Percentiles rank a stretch among this genome's conserved stretches.
phyloP scores from a whole-genome alignment of 2,888 invertebrate species.

The Tachystola acroxantha region DNA sequence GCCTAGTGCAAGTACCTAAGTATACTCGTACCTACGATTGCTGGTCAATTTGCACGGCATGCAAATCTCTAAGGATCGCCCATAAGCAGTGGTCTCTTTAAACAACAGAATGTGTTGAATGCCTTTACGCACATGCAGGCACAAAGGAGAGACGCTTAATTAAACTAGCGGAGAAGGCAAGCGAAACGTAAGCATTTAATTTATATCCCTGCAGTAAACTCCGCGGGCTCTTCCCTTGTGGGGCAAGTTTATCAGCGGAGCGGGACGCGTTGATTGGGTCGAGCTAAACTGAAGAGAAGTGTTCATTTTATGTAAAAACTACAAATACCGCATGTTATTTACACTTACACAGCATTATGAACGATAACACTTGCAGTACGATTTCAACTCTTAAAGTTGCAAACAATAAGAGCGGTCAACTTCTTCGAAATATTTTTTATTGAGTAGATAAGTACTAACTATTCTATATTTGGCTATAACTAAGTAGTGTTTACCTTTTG shows the following conservation, averaged over 20 bases:
- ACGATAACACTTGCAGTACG: no score
- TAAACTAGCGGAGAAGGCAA: slow-evolving; percentile 72
- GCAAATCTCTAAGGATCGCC: not conserved
- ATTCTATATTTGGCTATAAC: no score
- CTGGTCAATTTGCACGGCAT: not conserved
- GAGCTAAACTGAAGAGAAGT: no score
- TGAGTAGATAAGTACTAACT: no score
- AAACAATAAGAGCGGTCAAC: no score
- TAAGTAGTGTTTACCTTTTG: no score
- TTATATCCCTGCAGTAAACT: slow-evolving; percentile 76
- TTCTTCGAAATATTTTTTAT: no score
- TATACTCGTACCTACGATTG: no score
- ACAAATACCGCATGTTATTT: no score
- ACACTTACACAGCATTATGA: no score
- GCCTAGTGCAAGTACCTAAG: not conserved
- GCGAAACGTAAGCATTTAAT: slow-evolving; percentile 77
- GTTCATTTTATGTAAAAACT: no score
- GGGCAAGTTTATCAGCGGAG: slow-evolving; percentile 35
- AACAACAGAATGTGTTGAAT: slow-evolving; percentile 55
- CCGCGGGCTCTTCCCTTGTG: slow-evolving; percentile 57
- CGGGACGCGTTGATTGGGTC: slow-evolving; percentile 17
- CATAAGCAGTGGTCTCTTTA: slow-evolving; percentile 30
- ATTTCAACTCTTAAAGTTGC: no score
- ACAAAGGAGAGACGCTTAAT: slow-evolving; percentile 72
- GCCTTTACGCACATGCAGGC: slow-evolving; percentile 70